Percentiles rank a stretch among this genome's conserved stretches.
Conservation (phyloP, 64 coral and sea anemone species). For the Acropora yongei region DNA sequence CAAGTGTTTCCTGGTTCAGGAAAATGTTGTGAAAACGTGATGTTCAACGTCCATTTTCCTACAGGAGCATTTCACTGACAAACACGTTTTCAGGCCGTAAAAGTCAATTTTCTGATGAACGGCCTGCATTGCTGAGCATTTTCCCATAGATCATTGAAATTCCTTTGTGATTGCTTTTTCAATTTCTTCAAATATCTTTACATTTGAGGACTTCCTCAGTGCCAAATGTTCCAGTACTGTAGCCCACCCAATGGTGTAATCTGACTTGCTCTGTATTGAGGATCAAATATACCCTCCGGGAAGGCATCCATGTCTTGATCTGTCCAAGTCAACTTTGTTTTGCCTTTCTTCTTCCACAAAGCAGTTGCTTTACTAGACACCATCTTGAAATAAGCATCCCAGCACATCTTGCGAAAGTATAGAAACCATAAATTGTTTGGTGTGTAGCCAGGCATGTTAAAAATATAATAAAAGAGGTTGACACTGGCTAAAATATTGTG, state of each 20-base stretch:
- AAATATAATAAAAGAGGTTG: too few relatives aligned
- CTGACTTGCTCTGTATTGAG: slow-evolving; percentile 4
- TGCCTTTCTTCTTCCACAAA: neutral
- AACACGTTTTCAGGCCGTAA: neutral
- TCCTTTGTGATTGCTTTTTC: neutral
- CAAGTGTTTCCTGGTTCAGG: too few relatives aligned
- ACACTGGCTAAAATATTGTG: too few relatives aligned
- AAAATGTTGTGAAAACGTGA: too few relatives aligned
- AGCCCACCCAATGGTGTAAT: slow-evolving; percentile 25
- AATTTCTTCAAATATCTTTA: slow-evolving; percentile 39
- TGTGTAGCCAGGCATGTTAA: too few relatives aligned
- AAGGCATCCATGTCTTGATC: neutral
- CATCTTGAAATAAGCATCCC: slow-evolving; percentile 26
- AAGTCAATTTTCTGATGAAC: too few relatives aligned
- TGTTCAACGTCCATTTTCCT: too few relatives aligned
- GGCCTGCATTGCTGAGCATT: too few relatives aligned
- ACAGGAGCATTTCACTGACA: too few relatives aligned
- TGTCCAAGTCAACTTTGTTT: neutral
- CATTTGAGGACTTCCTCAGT: slow-evolving; percentile 28
- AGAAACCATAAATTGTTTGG: neutral
- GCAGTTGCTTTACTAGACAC: neutral
- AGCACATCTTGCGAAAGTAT: slow-evolving; percentile 2
- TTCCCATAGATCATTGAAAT: too few relatives aligned
- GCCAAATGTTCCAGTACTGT: slow-evolving; percentile 1
- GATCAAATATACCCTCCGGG: neutral